A percentile compares a stretch with the other conserved stretches of the same genome.
Evolutionary conservation across 2,797 vertebrate genomes (phyloP).

Genomic region (Carduelis carduelis): DNA sequence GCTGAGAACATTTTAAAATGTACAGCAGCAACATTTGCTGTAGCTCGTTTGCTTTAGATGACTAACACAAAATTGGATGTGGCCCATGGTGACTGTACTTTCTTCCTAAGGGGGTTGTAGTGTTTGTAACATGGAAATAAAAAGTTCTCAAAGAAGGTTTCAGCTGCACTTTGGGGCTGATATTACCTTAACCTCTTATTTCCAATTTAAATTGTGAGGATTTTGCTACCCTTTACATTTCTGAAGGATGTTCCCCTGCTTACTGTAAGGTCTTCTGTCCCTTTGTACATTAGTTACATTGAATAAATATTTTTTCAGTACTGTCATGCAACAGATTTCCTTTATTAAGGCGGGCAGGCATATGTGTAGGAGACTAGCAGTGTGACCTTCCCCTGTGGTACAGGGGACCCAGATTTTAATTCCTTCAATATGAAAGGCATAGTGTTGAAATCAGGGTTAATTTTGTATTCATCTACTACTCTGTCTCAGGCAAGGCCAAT

Average conservation of each 20-base stretch:
- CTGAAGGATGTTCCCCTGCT: not conserved
- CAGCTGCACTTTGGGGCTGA: not conserved
- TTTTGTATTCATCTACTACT: not conserved
- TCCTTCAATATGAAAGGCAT: not conserved
- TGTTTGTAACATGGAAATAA: not conserved
- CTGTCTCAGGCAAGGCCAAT: not conserved
- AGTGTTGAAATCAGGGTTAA: not conserved
- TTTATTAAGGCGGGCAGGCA: not conserved
- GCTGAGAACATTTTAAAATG: not conserved
- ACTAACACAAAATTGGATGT: not conserved
- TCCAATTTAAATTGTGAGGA: not conserved
- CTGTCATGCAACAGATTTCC: not conserved
- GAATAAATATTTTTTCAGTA: not conserved
- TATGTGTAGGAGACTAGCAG: not conserved
- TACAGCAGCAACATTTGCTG: conserved; percentile 16
- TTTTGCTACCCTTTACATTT: not conserved
- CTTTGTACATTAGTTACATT: not conserved
- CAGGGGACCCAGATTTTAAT: not conserved
- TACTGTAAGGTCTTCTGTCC: not conserved
- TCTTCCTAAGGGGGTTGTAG: not conserved
- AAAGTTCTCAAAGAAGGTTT: not conserved
- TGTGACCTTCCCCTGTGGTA: not conserved
- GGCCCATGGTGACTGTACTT: not conserved
- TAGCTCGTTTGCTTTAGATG: conserved; percentile 1
- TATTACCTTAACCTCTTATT: not conserved